Evolutionary conservation across 2,797 vertebrate species (phyloP).

Genomic region (Ctenopoma multispine): DNA sequence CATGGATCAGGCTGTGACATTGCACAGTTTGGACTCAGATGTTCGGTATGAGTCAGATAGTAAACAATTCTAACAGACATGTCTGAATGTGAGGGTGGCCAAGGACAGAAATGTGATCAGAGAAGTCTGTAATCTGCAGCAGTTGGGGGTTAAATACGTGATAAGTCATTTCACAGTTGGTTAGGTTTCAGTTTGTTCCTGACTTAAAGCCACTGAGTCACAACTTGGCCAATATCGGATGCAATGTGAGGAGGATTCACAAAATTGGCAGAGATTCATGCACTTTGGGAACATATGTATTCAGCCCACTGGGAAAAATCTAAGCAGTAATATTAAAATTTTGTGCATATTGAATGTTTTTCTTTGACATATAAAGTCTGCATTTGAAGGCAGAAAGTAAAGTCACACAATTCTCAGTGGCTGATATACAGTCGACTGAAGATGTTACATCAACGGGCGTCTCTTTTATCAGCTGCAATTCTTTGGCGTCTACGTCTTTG

Average conservation of each 20-base stretch:
- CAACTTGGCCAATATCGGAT: constrained; percentile 29
- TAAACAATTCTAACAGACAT: neutral
- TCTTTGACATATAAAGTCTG: neutral
- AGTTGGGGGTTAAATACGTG: constrained; percentile 15
- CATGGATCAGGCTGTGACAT: neutral
- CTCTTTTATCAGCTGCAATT: constrained; percentile 12
- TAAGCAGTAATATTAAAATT: constrained; percentile 1
- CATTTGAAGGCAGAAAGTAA: neutral
- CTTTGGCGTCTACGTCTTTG: neutral
- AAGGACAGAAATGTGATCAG: constrained; percentile 17
- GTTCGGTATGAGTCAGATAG: constrained; percentile 13
- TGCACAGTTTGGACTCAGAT: neutral
- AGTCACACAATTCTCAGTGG: neutral
- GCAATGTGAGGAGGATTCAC: constrained; percentile 33
- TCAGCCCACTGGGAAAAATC: constrained; percentile 16
- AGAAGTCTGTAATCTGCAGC: neutral
- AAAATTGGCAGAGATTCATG: constrained; percentile 23
- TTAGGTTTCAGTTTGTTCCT: constrained; percentile 30
- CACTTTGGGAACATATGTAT: constrained; percentile 49
- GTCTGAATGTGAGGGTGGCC: constrained; percentile 8
- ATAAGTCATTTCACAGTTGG: constrained; percentile 50
- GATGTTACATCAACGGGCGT: constrained; percentile 2
- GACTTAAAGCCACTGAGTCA: constrained; percentile 45
- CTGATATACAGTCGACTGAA: neutral
- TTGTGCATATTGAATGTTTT: neutral